phyloP scores from a whole-genome alignment of 2,888 invertebrate species.

The Ptilodon capucinus region DNA sequence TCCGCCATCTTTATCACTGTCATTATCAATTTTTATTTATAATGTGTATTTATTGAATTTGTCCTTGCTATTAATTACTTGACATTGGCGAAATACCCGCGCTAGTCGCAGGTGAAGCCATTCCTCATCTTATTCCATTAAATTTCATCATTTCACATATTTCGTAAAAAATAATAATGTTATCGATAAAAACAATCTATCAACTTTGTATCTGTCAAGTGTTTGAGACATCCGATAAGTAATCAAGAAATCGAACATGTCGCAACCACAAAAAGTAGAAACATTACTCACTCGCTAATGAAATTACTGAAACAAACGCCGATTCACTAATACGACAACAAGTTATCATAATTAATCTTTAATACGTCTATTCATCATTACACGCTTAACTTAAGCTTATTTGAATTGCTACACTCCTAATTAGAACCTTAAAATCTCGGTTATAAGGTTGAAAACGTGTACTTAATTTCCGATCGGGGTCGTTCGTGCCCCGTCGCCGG shows the following conservation, averaged over 20 bases:
- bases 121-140: too few relatives aligned
- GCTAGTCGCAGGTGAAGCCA: too few relatives aligned
- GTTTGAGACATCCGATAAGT: neutral
- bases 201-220: too few relatives aligned
- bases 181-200: too few relatives aligned
- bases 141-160: too few relatives aligned
- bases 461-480: constrained; percentile 19
- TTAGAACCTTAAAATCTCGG: constrained; percentile 5
- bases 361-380: constrained; percentile 36
- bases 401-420: constrained; percentile 6
- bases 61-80: too few relatives aligned
- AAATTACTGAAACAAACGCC: constrained; percentile 32
- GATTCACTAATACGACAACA: constrained; percentile 36
- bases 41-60: too few relatives aligned
- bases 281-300: constrained; percentile 21
- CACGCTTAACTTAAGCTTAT: constrained; percentile 24
- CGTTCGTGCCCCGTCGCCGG: constrained; percentile 24
- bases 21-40: too few relatives aligned
- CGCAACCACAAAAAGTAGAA: constrained; percentile 5
- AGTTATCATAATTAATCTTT: constrained; percentile 42
- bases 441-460: constrained; percentile 22
- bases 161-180: too few relatives aligned
- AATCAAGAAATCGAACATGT: neutral
- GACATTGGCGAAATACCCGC: too few relatives aligned
- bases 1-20: too few relatives aligned